Evolutionary conservation across 1,140 invertebrate genomes (phyloP), one percentile per base, ranked within the genome.

Genomic region (Cydia splendana): DNA sequence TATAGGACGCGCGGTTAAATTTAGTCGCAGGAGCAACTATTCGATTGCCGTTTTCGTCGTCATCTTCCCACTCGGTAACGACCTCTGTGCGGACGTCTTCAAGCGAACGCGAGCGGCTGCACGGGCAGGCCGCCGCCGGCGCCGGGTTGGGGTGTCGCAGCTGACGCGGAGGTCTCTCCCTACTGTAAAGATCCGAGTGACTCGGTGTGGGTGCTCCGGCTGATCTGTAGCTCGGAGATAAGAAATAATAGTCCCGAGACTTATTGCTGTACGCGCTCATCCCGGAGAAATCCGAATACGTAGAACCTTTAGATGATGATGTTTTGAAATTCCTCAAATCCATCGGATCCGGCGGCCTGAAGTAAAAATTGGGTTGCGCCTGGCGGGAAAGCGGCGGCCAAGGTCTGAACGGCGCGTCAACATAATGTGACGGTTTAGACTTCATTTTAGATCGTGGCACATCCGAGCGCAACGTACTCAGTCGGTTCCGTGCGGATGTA

Each of bases 1-100:
- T 88, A 76, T 90, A 87, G 12, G 91, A 78, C n/a, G 85, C 85
- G 24, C 90, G 85, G 74, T 89, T 88, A 78, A 91, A 88, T 77
- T 92, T 93, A 0, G 89, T 91, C 7, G 94, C 94, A 15, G 92
- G 94, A 53, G 93, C 93, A 18, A 94, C 87, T 6, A 94, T 91
- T 34, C 94, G 92, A 78, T 94, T 94, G 4, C 94, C 94, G 78
- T 95, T 95, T 78, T 95, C 93, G 75, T 95, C 94, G 75, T 94
- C 94, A 53, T 94, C 95, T 77, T 95, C 95, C 94, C 95, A 95
- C 76, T 96, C 95, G 73, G 94, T 94, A 18, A 94, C 92, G n/a
- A 95, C 91, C 30, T 95, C 95, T 5, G 94, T 94, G 13, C 95
- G 93, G 0, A 96, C 95, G 80, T 96, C 96, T 79, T 96, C 96